A percentile compares a stretch with the other conserved stretches of the same genome.
Conservation (phyloP, 2,888 invertebrate genomes). For the Baronia brevicornis region DNA sequence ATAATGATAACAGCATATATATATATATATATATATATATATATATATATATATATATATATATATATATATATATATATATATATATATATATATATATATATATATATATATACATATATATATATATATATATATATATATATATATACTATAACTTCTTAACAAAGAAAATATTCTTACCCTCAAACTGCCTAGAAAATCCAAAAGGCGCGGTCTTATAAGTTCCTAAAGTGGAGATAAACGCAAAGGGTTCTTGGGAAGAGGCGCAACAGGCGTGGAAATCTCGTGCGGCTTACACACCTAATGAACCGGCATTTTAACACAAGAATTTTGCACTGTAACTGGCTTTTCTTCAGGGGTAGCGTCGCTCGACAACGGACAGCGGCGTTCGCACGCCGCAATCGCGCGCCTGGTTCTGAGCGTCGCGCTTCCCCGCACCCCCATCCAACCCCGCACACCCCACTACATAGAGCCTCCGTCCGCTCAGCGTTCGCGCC, state of each 20-base stretch:
- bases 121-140: too few species aligned
- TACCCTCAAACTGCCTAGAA: slow-evolving; percentile 41
- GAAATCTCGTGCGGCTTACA: slow-evolving; percentile 28
- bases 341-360: slow-evolving; percentile 28
- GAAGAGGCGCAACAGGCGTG: slow-evolving; percentile 53
- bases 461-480: slow-evolving; percentile 41
- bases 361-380: slow-evolving; percentile 30
- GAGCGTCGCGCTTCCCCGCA: slow-evolving; percentile 34
- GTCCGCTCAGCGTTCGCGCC: slow-evolving; percentile 69
- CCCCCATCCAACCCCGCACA: slow-evolving; percentile 32
- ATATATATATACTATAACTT: too few species aligned
- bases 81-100: too few species aligned
- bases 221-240: slow-evolving; percentile 23
- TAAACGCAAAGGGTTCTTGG: slow-evolving; percentile 18
- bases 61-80: too few species aligned
- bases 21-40: too few species aligned
- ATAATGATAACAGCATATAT: too few species aligned
- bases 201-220: slow-evolving; percentile 37
- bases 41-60: too few species aligned
- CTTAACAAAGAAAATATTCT: slow-evolving; percentile 46
- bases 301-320: slow-evolving; percentile 44
- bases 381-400: slow-evolving; percentile 60
- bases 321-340: slow-evolving; percentile 46
- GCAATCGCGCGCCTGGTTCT: slow-evolving; percentile 60
- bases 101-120: too few species aligned